phyloP scores from a whole-genome alignment of 2,113 vertebrate genomes.

The Phalacrocorax carbo region DNA sequence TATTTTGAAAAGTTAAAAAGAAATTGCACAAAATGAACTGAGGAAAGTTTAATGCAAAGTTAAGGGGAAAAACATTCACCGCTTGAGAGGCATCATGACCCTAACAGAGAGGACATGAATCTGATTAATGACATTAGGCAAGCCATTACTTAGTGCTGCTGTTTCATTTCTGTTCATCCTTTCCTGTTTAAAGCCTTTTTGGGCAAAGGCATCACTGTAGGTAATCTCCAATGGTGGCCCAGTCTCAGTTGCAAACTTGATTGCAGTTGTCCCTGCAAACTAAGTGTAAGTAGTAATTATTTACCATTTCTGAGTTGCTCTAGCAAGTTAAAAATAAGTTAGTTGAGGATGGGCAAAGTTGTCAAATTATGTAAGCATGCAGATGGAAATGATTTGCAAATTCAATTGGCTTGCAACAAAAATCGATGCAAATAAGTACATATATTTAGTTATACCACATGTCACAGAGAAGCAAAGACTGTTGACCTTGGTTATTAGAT shows the following conservation, averaged over 20 bases:
- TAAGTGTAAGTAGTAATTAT: not conserved
- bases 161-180: not conserved
- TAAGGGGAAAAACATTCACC: not conserved
- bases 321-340: slow-evolving; percentile 16
- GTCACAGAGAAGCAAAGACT: not conserved
- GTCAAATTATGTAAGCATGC: slow-evolving; percentile 34
- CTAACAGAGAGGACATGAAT: not conserved
- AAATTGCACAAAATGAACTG: slow-evolving; percentile 35
- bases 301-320: not conserved
- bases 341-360: not conserved
- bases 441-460: slow-evolving; percentile 28
- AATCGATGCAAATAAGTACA: slow-evolving; percentile 11
- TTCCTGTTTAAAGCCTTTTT: not conserved
- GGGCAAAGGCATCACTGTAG: not conserved
- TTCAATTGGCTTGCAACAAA: slow-evolving; percentile 15
- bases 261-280: not conserved
- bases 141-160: not conserved
- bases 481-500: not conserved
- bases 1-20: slow-evolving; percentile 63
- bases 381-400: slow-evolving; percentile 42
- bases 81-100: not conserved
- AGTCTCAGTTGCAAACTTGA: not conserved
- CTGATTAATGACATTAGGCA: not conserved
- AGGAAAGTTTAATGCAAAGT: slow-evolving; percentile 33
- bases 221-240: not conserved